Percentiles rank a stretch among this genome's conserved stretches.
phyloP scores from a whole-genome alignment of 2,113 vertebrate genomes.

The Boleophthalmus pectinirostris region DNA sequence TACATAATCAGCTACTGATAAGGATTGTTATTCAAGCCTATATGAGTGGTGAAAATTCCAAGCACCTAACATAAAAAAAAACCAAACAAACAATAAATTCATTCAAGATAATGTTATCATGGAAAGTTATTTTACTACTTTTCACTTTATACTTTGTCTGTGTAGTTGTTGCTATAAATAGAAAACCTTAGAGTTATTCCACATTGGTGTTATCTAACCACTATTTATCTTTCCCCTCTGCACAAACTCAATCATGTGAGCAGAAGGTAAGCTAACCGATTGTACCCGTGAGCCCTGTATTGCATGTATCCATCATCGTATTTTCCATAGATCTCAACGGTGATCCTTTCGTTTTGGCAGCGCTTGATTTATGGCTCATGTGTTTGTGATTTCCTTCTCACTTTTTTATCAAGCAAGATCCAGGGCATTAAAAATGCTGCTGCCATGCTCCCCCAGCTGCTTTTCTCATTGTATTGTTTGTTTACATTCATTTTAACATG shows the following conservation, averaged over 20 bases:
- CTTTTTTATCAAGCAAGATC: slow-evolving; percentile 48
- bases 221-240: slow-evolving; percentile 3
- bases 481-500: slow-evolving; percentile 39
- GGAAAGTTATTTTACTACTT: no score
- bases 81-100: no score
- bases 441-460: slow-evolving; percentile 28
- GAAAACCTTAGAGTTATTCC: background rate
- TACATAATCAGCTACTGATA: no score
- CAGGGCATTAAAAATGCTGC: slow-evolving; percentile 33
- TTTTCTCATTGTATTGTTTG: slow-evolving; percentile 23
- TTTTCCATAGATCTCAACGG: slow-evolving; percentile 16
- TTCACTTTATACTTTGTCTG: no score
- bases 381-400: slow-evolving; percentile 33
- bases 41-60: no score
- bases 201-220: slow-evolving; percentile 9
- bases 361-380: slow-evolving; percentile 29
- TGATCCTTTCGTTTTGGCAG: background rate
- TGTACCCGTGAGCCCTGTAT: slow-evolving; percentile 21
- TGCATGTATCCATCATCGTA: slow-evolving; percentile 22
- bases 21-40: no score
- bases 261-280: slow-evolving; percentile 65
- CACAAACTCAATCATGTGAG: slow-evolving; percentile 37
- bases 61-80: no score
- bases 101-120: no score
- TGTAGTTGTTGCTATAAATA: background rate